phyloP scores from a whole-genome alignment of 2,797 vertebrate species.

The Chromobotia macracanthus region DNA sequence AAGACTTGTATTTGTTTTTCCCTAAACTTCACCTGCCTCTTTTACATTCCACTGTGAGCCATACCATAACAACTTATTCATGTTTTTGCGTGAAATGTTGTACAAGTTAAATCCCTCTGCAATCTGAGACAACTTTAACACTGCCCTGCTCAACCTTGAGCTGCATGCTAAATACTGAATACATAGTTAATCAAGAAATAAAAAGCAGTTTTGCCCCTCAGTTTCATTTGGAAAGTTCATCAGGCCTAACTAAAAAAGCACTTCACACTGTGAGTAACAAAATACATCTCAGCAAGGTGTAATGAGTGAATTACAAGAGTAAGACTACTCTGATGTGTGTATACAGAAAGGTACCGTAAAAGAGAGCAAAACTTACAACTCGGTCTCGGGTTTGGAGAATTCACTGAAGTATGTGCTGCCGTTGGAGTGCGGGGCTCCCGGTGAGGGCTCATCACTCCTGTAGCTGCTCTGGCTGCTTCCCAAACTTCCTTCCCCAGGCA shows the following conservation, averaged over 20 bases:
- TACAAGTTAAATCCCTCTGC: constrained; percentile 1
- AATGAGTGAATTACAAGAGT: neutral
- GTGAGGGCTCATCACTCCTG: constrained; percentile 71
- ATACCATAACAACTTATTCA: constrained; percentile 25
- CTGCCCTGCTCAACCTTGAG: neutral
- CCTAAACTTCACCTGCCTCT: constrained; percentile 35
- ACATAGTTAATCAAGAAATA: no score
- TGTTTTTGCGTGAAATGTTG: neutral
- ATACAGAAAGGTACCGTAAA: neutral
- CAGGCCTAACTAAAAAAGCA: no score
- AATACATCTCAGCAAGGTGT: neutral
- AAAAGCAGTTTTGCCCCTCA: no score
- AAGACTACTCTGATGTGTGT: neutral
- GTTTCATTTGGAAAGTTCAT: no score
- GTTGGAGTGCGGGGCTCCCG: constrained; percentile 66
- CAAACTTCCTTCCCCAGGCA: constrained; percentile 66
- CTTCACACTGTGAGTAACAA: neutral
- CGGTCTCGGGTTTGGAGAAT: constrained; percentile 69
- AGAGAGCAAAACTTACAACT: constrained; percentile 72
- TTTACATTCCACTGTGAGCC: constrained; percentile 25
- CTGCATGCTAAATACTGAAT: neutral
- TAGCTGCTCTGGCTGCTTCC: constrained; percentile 72
- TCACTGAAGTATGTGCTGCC: constrained; percentile 75
- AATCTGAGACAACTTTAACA: constrained; percentile 6
- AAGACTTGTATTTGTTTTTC: constrained; percentile 22